Evolutionary conservation across 2,797 vertebrate species (phyloP).

Genomic region (Artibeus lituratus): DNA sequence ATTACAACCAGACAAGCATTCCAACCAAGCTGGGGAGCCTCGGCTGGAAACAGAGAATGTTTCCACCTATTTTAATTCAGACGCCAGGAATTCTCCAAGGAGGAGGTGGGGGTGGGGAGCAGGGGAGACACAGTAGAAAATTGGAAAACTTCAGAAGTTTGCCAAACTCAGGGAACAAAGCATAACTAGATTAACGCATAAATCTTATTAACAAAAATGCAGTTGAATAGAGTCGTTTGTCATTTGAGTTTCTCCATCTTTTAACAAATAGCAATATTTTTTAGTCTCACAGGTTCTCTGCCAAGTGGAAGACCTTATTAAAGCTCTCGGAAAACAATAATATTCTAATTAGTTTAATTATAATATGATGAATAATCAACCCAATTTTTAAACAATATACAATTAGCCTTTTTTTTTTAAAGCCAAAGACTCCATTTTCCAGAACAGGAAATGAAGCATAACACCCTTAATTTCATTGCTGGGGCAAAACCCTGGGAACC

Average conservation of each 20-base stretch:
- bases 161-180: slow-evolving; percentile 79
- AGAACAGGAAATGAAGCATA: slow-evolving; percentile 78
- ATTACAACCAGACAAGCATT: slow-evolving; percentile 40
- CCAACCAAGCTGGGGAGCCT: slow-evolving; percentile 64
- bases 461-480: slow-evolving; percentile 71
- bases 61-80: slow-evolving; percentile 80
- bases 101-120: slow-evolving; percentile 9
- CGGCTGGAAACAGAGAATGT: slow-evolving; percentile 55
- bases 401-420: slow-evolving; percentile 77
- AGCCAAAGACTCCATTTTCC: slow-evolving; percentile 76
- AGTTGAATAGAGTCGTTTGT: slow-evolving; percentile 81
- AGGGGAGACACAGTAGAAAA: slow-evolving; percentile 53
- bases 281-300: slow-evolving; percentile 79
- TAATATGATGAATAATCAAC: slow-evolving; percentile 84
- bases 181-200: slow-evolving; percentile 83
- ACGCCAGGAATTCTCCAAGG: slow-evolving; percentile 75
- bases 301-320: slow-evolving; percentile 84
- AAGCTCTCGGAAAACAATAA: slow-evolving; percentile 82
- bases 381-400: slow-evolving; percentile 83
- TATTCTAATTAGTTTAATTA: slow-evolving; percentile 87
- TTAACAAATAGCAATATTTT: slow-evolving; percentile 83
- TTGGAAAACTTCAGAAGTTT: slow-evolving; percentile 74
- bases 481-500: slow-evolving; percentile 50
- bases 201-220: slow-evolving; percentile 84
- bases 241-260: slow-evolving; percentile 81